Evolutionary conservation across 2,113 vertebrate genomes (phyloP).

Genomic region (Bufo bufo): DNA sequence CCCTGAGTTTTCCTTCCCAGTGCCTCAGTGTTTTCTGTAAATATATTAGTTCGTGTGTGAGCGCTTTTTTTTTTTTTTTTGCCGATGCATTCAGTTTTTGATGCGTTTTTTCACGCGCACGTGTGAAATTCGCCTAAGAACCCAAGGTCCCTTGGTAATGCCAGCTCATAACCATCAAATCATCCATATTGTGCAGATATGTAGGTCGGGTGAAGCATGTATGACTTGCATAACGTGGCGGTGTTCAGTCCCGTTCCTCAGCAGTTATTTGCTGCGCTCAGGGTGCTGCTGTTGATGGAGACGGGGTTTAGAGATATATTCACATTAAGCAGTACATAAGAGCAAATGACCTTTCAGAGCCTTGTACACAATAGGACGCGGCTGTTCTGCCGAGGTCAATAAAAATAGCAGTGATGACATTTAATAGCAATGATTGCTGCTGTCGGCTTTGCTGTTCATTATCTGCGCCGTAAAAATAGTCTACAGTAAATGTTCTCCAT

Average conservation of each 20-base stretch:
- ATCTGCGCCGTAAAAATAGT: not conserved
- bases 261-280: conserved; percentile 5
- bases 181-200: not conserved
- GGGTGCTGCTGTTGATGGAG: not conserved
- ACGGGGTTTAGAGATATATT: not conserved
- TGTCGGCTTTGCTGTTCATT: not conserved
- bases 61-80: no score
- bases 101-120: no score
- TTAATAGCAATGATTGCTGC: not conserved
- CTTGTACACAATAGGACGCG: not conserved
- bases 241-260: not conserved
- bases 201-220: not conserved
- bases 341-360: not conserved
- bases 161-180: not conserved
- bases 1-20: no score
- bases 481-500: not conserved
- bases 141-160: no score
- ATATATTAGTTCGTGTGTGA: no score
- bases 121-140: no score
- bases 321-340: not conserved
- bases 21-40: no score
- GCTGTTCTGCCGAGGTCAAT: not conserved
- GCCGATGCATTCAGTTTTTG: no score
- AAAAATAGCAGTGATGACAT: conserved; percentile 20
- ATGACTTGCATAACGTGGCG: not conserved